Evolutionary conservation across 2,888 invertebrate genomes (phyloP).

Genomic region (Arge pagana): DNA sequence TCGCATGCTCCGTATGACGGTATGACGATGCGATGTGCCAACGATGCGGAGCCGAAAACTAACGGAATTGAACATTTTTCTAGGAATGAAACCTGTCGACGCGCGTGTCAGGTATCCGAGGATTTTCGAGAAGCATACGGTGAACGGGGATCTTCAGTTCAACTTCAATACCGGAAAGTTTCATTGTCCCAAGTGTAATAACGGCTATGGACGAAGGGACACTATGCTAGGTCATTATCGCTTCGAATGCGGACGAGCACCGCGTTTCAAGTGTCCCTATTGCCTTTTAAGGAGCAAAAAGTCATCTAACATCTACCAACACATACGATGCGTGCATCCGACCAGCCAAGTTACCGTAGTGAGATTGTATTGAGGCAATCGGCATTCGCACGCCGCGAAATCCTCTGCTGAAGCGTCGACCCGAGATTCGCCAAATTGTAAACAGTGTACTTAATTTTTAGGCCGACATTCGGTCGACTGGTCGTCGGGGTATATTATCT

Average conservation of each 20-base stretch:
- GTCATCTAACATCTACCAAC: conserved; percentile 51
- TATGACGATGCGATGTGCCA: too few species aligned
- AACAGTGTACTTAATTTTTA: too few species aligned
- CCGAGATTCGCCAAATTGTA: too few species aligned
- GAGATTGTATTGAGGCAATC: conserved; percentile 44
- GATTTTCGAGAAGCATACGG: conserved; percentile 36
- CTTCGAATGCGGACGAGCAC: conserved; percentile 55
- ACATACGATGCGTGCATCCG: conserved; percentile 49
- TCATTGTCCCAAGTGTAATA: conserved; percentile 56
- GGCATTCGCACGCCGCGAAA: too few species aligned
- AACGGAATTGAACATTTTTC: conserved; percentile 7
- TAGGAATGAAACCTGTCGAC: conserved; percentile 12
- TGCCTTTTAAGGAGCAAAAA: conserved; percentile 51
- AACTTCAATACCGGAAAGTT: conserved; percentile 48
- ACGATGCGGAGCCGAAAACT: too few species aligned
- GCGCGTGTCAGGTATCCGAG: conserved; percentile 30
- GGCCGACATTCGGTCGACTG: too few species aligned
- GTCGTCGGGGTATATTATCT: too few species aligned
- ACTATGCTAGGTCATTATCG: conserved; percentile 55
- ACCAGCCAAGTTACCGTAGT: conserved; percentile 45
- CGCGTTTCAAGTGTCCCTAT: conserved; percentile 53
- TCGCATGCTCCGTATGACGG: too few species aligned
- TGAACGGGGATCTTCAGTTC: conserved; percentile 39
- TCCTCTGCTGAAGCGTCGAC: too few species aligned
- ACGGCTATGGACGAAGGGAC: conserved; percentile 52